phyloP scores from a whole-genome alignment of 2,113 vertebrate genomes.

The Cercocebus atys region DNA sequence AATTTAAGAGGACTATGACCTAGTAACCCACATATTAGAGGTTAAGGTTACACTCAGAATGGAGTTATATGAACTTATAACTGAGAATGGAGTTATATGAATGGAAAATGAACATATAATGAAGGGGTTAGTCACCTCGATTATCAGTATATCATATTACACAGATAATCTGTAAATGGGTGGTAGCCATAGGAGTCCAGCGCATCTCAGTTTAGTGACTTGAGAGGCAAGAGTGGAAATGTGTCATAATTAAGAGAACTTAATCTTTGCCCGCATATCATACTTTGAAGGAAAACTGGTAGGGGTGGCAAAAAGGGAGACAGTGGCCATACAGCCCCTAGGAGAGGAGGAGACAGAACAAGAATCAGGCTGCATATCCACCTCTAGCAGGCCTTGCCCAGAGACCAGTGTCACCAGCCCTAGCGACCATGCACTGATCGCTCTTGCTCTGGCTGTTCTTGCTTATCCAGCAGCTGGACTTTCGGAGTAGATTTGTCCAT shows the following conservation, averaged over 20 bases:
- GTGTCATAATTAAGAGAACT: neutral
- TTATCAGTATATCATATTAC: too few relatives aligned
- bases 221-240: slow-evolving; percentile 21
- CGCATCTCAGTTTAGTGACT: neutral
- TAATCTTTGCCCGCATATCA: neutral
- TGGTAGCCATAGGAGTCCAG: neutral
- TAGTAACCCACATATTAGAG: neutral
- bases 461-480: neutral
- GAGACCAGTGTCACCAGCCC: neutral
- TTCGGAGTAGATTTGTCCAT: neutral
- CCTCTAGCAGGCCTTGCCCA: neutral
- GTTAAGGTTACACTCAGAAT: neutral
- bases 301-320: neutral
- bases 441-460: neutral
- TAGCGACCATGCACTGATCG: neutral
- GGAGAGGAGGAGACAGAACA: neutral
- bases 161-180: neutral
- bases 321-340: neutral
- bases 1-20: neutral
- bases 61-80: neutral
- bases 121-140: neutral
- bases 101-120: neutral
- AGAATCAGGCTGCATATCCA: neutral
- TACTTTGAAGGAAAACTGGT: slow-evolving; percentile 17
- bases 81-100: neutral